phyloP scores from a whole-genome alignment of 2,888 invertebrate species.

The Prosapia bicincta region DNA sequence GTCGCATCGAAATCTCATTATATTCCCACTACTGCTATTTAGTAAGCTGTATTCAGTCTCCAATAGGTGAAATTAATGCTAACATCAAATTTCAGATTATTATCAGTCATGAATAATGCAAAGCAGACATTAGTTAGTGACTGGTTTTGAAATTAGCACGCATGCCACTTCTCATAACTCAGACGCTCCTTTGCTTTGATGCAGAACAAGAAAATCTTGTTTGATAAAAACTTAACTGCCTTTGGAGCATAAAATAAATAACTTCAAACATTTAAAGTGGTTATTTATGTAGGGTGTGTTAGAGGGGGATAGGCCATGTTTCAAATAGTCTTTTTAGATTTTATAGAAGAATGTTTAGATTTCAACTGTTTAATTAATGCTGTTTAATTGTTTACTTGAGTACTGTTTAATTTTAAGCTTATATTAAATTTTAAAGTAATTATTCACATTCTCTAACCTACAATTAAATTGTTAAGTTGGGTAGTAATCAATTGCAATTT shows the following conservation, averaged over 20 bases:
- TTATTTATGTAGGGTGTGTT: too few species aligned
- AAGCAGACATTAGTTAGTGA: not conserved
- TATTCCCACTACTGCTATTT: not conserved
- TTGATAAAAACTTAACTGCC: not conserved
- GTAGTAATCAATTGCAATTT: too few species aligned
- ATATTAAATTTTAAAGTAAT: too few species aligned
- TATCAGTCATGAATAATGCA: not conserved
- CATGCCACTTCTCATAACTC: constrained; percentile 1
- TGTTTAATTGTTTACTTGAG: too few species aligned
- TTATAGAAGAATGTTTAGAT: too few species aligned
- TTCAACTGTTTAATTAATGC: too few species aligned
- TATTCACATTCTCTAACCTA: too few species aligned
- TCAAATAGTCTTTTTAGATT: too few species aligned
- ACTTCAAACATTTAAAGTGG: too few species aligned
- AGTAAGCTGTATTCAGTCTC: not conserved
- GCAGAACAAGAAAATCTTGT: not conserved
- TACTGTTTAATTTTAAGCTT: too few species aligned
- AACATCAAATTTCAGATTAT: not conserved
- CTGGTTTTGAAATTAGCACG: not conserved
- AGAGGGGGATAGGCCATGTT: too few species aligned
- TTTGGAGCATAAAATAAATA: not conserved
- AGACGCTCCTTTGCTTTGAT: not conserved
- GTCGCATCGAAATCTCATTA: not conserved
- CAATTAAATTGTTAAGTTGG: too few species aligned
- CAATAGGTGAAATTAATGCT: not conserved